phyloP scores from a whole-genome alignment of 2,888 invertebrate species.

The Brachypalpus laphriformis region DNA sequence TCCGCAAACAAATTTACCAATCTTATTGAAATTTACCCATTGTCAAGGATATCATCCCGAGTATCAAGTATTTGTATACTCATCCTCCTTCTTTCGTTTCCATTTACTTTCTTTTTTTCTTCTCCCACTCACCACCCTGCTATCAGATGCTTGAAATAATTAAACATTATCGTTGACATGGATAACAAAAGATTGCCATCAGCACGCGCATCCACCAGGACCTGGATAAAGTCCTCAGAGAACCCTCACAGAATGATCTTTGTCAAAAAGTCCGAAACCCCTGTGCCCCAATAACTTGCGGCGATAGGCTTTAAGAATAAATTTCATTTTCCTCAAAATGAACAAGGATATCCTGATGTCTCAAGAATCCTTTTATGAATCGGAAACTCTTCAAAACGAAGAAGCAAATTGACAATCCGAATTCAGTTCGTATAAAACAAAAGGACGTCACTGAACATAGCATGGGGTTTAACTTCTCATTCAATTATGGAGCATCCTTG shows the following conservation, averaged over 20 bases:
- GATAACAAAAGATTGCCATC: background rate
- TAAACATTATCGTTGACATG: constrained; percentile 14
- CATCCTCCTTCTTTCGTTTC: background rate
- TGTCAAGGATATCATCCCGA: background rate
- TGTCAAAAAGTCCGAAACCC: too few species aligned
- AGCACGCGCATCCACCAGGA: background rate
- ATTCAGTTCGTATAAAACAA: background rate
- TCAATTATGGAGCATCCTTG: constrained; percentile 5
- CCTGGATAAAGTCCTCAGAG: background rate
- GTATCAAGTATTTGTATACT: constrained; percentile 11
- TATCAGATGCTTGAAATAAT: constrained; percentile 9
- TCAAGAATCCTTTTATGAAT: background rate
- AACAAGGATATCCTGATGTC: constrained; percentile 6
- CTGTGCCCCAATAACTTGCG: too few species aligned
- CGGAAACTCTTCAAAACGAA: background rate
- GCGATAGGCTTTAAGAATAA: background rate
- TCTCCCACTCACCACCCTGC: background rate
- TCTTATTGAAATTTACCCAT: background rate
- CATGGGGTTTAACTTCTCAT: constrained; percentile 1
- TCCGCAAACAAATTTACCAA: background rate
- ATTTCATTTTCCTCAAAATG: background rate
- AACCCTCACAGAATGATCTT: background rate
- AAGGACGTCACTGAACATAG: background rate
- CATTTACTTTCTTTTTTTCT: background rate
- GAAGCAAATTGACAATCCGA: background rate